Percentiles rank a stretch among this genome's conserved stretches.
Conservation (phyloP, 2,113 vertebrate genomes). For the Myocastor coypus region DNA sequence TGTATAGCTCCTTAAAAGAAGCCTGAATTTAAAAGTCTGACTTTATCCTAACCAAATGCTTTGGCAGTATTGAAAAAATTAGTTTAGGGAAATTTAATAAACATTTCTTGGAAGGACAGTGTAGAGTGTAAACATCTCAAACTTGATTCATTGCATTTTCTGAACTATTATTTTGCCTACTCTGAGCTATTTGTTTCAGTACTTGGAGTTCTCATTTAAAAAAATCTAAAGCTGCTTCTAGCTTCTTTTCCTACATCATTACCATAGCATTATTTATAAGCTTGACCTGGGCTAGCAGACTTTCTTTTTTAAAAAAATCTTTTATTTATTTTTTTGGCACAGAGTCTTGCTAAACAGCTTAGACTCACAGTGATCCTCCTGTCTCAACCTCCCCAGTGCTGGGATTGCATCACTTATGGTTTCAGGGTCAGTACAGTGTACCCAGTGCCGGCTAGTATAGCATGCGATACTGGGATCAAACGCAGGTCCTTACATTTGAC, state of each 20-base stretch:
- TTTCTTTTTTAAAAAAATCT: background rate
- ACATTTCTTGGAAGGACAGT: constrained; percentile 25
- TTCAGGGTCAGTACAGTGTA: no score
- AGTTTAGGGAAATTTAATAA: constrained; percentile 55
- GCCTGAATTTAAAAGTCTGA: constrained; percentile 39
- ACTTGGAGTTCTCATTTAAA: constrained; percentile 56
- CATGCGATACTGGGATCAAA: no score
- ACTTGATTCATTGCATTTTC: constrained; percentile 29
- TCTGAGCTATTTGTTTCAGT: background rate
- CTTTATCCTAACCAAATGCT: constrained; percentile 47
- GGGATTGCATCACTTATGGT: no score
- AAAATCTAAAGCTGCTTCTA: constrained; percentile 2
- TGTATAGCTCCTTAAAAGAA: constrained; percentile 64
- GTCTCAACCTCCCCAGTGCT: no score
- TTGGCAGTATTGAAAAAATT: constrained; percentile 44
- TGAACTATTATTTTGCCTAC: background rate
- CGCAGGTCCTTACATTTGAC: no score
- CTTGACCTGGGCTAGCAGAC: constrained; percentile 21
- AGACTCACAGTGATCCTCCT: no score
- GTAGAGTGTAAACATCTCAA: constrained; percentile 42
- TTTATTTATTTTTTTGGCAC: no score
- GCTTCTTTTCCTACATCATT: background rate
- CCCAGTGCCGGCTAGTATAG: no score
- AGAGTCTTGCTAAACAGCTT: no score
- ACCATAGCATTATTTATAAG: background rate